Evolutionary conservation across 2,888 invertebrate genomes (phyloP).

Genomic region (Agrotis clavis): DNA sequence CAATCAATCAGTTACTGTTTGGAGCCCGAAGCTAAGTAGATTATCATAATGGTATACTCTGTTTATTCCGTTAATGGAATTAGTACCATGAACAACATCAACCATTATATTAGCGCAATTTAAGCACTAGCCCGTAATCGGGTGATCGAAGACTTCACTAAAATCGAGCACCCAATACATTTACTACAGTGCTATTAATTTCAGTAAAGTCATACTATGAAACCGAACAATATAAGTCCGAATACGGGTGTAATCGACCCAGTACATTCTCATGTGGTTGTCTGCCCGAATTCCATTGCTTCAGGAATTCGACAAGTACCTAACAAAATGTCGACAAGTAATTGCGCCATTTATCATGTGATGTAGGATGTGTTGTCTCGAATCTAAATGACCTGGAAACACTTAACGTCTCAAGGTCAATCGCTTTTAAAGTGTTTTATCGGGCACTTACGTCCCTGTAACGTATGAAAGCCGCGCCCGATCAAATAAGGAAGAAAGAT

Average conservation of each 20-base stretch:
- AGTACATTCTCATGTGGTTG: too few species aligned
- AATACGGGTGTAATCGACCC: too few species aligned
- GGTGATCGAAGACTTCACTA: too few species aligned
- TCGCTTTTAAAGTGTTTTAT: slow-evolving; percentile 57
- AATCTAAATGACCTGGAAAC: slow-evolving; percentile 37
- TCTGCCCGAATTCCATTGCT: too few species aligned
- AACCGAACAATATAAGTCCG: too few species aligned
- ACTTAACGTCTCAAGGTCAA: slow-evolving; percentile 46
- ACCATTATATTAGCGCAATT: background rate
- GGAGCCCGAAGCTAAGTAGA: slow-evolving; percentile 29
- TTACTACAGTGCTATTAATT: too few species aligned
- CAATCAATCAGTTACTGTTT: slow-evolving; percentile 47
- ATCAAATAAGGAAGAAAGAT: slow-evolving; percentile 76
- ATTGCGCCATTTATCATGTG: background rate
- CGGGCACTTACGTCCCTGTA: slow-evolving; percentile 63
- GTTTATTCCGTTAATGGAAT: slow-evolving; percentile 20
- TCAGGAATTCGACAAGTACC: too few species aligned
- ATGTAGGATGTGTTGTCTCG: slow-evolving; percentile 2
- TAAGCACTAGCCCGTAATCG: too few species aligned
- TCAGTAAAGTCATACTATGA: too few species aligned
- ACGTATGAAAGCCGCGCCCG: slow-evolving; percentile 66
- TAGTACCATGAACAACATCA: slow-evolving; percentile 7
- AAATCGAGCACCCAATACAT: too few species aligned
- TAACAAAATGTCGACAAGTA: too few species aligned
- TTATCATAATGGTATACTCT: slow-evolving; percentile 25